phyloP scores from a whole-genome alignment of 2,888 invertebrate genomes.

The Drosophila niveifrons region DNA sequence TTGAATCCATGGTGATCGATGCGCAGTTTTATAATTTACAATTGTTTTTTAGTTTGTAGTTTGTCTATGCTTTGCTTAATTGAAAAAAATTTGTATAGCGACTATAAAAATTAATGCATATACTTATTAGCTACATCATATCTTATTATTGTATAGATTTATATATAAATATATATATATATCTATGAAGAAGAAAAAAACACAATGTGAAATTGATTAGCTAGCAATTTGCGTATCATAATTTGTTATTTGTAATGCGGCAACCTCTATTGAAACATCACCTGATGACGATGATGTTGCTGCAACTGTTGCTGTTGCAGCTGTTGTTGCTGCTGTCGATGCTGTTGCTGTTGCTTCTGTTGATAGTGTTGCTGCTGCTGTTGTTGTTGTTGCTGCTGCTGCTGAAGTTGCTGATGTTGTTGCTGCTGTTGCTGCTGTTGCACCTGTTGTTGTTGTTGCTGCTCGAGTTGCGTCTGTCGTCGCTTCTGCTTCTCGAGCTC shows the following conservation, averaged over 20 bases:
- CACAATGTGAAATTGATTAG: neutral
- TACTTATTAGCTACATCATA: neutral
- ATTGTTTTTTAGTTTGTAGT: too few relatives aligned
- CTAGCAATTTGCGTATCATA: neutral
- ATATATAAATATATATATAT: too few relatives aligned
- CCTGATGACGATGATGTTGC: constrained; percentile 1
- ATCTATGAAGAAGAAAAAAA: neutral
- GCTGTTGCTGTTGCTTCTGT: neutral
- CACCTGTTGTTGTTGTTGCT: constrained; percentile 1
- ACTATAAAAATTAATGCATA: neutral
- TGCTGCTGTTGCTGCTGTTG: constrained; percentile 4
- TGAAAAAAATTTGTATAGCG: neutral
- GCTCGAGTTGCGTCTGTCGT: constrained; percentile 50
- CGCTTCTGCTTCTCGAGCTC: constrained; percentile 71
- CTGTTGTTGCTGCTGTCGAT: neutral
- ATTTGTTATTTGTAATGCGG: constrained; percentile 19
- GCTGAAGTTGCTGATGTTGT: constrained; percentile 13
- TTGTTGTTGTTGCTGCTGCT: neutral
- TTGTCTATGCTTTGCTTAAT: too few relatives aligned
- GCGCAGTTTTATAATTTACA: constrained; percentile 12
- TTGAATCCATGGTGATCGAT: constrained; percentile 58
- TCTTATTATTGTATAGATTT: too few relatives aligned
- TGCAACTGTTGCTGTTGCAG: neutral
- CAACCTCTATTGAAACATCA: constrained; percentile 17
- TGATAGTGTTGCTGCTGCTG: constrained; percentile 4